Evolutionary conservation across 2,888 invertebrate genomes (phyloP).

Genomic region (Habroteleia sp.): DNA sequence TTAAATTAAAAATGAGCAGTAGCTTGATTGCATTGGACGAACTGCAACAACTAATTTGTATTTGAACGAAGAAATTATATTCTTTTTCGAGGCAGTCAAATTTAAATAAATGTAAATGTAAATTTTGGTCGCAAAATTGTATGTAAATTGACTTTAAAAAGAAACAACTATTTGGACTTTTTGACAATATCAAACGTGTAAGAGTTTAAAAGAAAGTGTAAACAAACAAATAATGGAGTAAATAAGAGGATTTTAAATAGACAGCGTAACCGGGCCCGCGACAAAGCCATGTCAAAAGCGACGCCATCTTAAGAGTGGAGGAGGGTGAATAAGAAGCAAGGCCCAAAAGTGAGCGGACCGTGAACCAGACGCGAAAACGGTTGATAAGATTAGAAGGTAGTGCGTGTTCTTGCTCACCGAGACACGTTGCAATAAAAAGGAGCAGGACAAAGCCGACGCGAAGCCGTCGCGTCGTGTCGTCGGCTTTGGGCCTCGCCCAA

Average conservation of each 20-base stretch:
- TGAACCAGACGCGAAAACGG: not conserved
- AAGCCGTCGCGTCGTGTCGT: not conserved
- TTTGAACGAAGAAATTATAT: not conserved
- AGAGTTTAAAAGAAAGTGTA: not conserved
- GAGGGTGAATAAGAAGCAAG: slow-evolving; percentile 22
- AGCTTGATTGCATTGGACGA: not conserved
- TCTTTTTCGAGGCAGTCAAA: not conserved
- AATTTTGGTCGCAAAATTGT: not conserved
- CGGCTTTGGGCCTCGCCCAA: slow-evolving; percentile 47
- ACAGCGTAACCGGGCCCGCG: not conserved
- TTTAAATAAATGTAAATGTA: slow-evolving; percentile 6
- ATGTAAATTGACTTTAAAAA: slow-evolving; percentile 13
- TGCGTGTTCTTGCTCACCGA: slow-evolving; percentile 25
- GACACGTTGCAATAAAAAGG: slow-evolving; percentile 13
- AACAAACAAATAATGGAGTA: not conserved
- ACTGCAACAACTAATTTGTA: not conserved
- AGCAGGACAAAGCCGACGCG: slow-evolving; percentile 17
- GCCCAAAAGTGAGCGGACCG: slow-evolving; percentile 17
- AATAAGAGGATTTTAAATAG: too few relatives aligned
- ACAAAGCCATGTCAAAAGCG: slow-evolving; percentile 29
- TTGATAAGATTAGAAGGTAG: slow-evolving; percentile 15
- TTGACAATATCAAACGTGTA: too few relatives aligned
- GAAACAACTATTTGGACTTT: slow-evolving; percentile 10
- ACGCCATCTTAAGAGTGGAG: slow-evolving; percentile 34
- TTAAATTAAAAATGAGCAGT: too few relatives aligned